Base-by-base conservation (phyloP, 2,797 vertebrate species). In the Onychomys arenicola region DNA sequence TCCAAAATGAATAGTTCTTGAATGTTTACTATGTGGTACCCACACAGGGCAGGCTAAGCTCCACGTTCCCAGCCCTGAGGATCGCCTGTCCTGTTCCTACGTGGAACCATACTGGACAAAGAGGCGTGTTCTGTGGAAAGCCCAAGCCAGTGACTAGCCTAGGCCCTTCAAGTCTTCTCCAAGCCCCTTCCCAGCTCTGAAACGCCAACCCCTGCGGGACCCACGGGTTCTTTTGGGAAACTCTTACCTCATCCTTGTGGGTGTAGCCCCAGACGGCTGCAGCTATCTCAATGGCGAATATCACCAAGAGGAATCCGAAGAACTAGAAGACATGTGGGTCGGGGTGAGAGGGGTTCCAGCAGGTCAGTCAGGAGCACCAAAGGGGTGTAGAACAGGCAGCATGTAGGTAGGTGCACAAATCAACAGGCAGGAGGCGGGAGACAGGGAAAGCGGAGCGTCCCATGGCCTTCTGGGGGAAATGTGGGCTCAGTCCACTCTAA, bases 221-320 rank as follows among this genome's bases (percentile, higher is more conserved):
- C 81, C 52, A 34, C 25, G 46, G 61, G 52, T 17, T 37, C 29
- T 78, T 10, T 0, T 0, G 14, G 69, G 34, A 67, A 69, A 73
- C 93, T 94, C 98, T 4, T 98, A 99, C 99, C 99, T 99, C 99
- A 59, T 99, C 99, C 98, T 99, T 99, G 98, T 99, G 99, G 95
- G 99, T 98, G 98, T 99, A 99, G 91, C 99, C 99, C 99, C 99
- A 99, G 98, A 99, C 99, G 29, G 99, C 99, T 73, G 99, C 99
- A 17, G 99, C 99, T 27, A 99, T 99, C 98, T 99, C 99, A 49
- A 99, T 98, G 84, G 99, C 99, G 98, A 99, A 99, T 98, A 99
- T 99, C 98, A 99, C 98, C 6, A 99, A 98, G 82, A 99, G 99
- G 98, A 99, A 99, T 98, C 98, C 97, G 97, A 99, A 99, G 98